Conservation (phyloP, 2,113 vertebrate species). For the Dicerorhinus sumatrensis region DNA sequence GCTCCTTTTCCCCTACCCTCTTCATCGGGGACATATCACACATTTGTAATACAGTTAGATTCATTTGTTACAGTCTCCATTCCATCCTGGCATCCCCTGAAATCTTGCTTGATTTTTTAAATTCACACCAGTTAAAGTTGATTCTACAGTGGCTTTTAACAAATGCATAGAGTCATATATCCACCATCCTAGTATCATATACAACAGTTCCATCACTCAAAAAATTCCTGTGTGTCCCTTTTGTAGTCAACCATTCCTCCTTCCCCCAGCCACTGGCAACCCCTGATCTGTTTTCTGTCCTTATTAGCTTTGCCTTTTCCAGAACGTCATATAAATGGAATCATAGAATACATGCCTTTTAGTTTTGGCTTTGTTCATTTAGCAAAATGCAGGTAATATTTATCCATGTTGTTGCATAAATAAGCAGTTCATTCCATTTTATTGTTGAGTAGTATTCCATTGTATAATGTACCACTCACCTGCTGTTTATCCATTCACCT, state of each 20-base stretch:
- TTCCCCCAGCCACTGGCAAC: neutral
- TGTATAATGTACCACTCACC: neutral
- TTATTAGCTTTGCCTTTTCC: neutral
- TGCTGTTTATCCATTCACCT: neutral
- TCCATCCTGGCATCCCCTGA: neutral
- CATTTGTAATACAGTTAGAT: neutral
- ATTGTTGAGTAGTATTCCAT: neutral
- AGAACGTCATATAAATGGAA: neutral
- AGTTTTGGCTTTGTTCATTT: neutral
- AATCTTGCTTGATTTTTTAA: neutral
- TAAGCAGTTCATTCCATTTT: neutral
- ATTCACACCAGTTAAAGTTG: neutral
- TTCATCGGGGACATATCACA: neutral
- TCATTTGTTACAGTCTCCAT: neutral
- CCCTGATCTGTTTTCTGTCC: neutral
- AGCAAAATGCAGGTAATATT: neutral
- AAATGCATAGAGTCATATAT: neutral
- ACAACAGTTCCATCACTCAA: neutral
- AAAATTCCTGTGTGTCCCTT: neutral
- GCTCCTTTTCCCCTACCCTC: neutral
- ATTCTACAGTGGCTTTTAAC: neutral
- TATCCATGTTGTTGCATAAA: neutral
- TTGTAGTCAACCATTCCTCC: neutral
- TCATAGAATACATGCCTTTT: neutral
- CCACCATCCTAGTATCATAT: neutral